Evolutionary conservation across 2,797 vertebrate species (phyloP).

Genomic region (Tachyglossus aculeatus): DNA sequence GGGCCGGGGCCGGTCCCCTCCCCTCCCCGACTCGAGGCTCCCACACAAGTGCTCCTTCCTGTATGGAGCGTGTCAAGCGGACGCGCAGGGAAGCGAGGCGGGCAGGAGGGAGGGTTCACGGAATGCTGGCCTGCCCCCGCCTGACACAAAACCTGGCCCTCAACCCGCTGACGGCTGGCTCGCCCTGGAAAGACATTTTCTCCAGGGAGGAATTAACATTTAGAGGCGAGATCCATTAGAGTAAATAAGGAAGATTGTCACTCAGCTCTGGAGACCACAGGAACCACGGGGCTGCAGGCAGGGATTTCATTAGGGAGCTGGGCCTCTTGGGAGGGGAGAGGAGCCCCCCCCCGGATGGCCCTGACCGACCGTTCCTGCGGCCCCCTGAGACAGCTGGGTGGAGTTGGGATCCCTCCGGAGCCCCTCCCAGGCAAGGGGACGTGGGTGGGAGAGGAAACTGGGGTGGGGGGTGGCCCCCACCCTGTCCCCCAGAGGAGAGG

Average conservation of each 20-base stretch:
- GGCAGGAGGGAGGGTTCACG: background rate
- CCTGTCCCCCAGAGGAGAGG: no score
- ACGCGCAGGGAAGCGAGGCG: background rate
- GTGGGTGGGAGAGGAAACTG: no score
- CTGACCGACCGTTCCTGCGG: no score
- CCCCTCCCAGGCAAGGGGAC: no score
- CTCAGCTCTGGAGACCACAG: conserved; percentile 25
- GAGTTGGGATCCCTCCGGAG: no score
- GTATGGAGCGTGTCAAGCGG: background rate
- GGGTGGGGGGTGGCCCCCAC: no score
- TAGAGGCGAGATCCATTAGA: conserved; percentile 51
- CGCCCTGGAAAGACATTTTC: conserved; percentile 59
- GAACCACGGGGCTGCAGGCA: conserved; percentile 23
- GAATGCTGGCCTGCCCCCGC: background rate
- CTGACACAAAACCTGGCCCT: background rate
- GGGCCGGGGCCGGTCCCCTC: background rate
- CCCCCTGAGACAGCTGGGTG: no score
- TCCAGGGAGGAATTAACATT: conserved; percentile 69
- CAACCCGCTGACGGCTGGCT: conserved; percentile 37
- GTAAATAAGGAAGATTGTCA: conserved; percentile 63
- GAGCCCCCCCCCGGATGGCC: no score
- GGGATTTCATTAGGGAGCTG: background rate
- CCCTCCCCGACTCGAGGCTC: background rate
- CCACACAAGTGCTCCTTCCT: background rate
- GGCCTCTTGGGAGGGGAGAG: background rate